Evolutionary conservation across 2,797 vertebrate genomes (phyloP).

Genomic region (Neopelma chrysocephalum): DNA sequence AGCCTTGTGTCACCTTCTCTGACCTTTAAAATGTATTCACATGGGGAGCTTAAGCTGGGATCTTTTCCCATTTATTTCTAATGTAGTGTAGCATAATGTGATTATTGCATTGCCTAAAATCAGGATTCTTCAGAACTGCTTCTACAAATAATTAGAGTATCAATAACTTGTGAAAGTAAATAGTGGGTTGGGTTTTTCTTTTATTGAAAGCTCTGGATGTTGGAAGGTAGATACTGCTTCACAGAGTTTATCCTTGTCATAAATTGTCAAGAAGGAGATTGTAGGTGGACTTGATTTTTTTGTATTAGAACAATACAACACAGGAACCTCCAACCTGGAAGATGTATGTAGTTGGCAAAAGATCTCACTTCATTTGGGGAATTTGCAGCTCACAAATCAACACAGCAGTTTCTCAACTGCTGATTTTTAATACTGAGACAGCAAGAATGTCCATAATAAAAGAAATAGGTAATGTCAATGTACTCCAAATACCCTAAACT

Average conservation of each 20-base stretch:
- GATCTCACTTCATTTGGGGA: neutral
- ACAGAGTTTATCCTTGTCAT: neutral
- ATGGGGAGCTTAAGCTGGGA: neutral
- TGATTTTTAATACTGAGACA: neutral
- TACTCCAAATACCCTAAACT: neutral
- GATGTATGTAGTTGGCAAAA: neutral
- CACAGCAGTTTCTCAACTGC: neutral
- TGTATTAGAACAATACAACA: neutral
- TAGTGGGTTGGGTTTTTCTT: fast-evolving
- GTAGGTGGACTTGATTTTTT: neutral
- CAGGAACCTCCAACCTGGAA: neutral
- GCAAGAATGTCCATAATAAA: neutral
- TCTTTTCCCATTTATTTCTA: neutral
- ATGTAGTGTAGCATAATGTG: neutral
- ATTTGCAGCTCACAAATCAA: neutral
- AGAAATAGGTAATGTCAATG: neutral
- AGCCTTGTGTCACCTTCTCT: neutral
- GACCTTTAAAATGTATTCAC: neutral
- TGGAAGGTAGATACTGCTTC: neutral
- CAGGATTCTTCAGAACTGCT: neutral
- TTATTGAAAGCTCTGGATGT: neutral
- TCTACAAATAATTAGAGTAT: neutral
- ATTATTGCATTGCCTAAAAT: neutral
- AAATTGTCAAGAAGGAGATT: neutral
- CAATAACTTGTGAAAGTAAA: neutral